These are phyloP conservation scores for Monodelphis domestica DNA, from an alignment of 2,797 vertebrate genomes.

Conservation along the genomic window DNA sequence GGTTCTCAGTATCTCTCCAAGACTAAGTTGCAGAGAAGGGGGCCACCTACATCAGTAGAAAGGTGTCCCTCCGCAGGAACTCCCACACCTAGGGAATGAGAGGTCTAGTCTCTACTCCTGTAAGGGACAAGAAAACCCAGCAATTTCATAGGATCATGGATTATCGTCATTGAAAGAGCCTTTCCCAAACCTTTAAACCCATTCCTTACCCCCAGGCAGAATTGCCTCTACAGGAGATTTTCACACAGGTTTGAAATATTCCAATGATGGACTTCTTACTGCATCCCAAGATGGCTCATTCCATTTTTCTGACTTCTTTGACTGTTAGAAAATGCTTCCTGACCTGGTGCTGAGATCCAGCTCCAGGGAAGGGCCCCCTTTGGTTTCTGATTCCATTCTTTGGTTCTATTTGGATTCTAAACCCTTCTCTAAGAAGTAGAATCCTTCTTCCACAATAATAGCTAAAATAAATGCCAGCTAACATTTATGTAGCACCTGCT, in stretches of 20 bases:
- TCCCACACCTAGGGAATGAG: not conserved
- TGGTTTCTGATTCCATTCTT: not conserved
- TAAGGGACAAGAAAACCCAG: not conserved
- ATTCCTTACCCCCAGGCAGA: not conserved
- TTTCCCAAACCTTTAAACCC: not conserved
- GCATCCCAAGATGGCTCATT: too few relatives aligned
- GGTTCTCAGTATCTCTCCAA: not conserved
- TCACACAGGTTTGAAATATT: not conserved
- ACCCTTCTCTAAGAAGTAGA: not conserved
- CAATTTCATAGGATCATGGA: not conserved
- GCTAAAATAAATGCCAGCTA: not conserved
- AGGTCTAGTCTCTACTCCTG: not conserved
- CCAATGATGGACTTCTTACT: accelerated
- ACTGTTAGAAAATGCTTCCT: not conserved
- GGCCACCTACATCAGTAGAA: not conserved
- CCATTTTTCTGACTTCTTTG: not conserved
- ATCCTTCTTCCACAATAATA: not conserved
- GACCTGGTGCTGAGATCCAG: not conserved
- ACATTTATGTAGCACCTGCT: not conserved
- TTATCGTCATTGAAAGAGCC: not conserved
- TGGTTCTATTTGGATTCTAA: too few relatives aligned
- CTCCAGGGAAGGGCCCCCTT: not conserved
- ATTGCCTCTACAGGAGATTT: not conserved
- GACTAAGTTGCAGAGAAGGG: not conserved
- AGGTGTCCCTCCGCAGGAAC: not conserved